Conservation (phyloP, 2,888 invertebrate species). For the Acrobasis suavella region DNA sequence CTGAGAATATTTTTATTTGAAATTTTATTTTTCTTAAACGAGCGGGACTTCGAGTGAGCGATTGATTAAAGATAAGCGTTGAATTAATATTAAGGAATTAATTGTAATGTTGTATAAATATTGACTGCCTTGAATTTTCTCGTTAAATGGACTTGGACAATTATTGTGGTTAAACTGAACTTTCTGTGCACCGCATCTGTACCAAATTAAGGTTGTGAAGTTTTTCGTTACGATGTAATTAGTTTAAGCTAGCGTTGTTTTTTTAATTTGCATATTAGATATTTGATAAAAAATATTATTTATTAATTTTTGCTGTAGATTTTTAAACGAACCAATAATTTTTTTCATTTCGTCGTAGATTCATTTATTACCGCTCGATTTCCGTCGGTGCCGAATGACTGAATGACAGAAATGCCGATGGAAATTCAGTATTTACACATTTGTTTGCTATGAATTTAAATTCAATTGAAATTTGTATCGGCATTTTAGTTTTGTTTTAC, state of each 20-base stretch:
- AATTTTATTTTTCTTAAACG: constrained; percentile 68
- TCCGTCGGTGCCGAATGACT: background rate
- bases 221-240: constrained; percentile 33
- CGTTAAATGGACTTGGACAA: constrained; percentile 39
- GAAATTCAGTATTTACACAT: background rate
- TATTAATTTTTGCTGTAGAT: background rate
- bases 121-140: constrained; percentile 56
- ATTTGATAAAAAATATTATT: background rate
- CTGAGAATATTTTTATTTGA: constrained; percentile 73
- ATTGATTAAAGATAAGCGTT: constrained; percentile 68
- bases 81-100: constrained; percentile 61
- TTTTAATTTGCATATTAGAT: background rate
- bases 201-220: constrained; percentile 63
- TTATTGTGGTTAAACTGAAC: constrained; percentile 48
- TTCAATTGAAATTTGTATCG: background rate
- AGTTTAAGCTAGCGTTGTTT: constrained; percentile 5
- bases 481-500: background rate
- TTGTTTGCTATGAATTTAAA: background rate
- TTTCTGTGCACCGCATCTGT: constrained; percentile 51
- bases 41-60: constrained; percentile 63
- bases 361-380: background rate
- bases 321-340: background rate
- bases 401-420: background rate
- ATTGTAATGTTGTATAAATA: constrained; percentile 44
- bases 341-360: background rate